Conservation (phyloP, 2,113 vertebrate genomes). For the Tychaedon coryphoeus region DNA sequence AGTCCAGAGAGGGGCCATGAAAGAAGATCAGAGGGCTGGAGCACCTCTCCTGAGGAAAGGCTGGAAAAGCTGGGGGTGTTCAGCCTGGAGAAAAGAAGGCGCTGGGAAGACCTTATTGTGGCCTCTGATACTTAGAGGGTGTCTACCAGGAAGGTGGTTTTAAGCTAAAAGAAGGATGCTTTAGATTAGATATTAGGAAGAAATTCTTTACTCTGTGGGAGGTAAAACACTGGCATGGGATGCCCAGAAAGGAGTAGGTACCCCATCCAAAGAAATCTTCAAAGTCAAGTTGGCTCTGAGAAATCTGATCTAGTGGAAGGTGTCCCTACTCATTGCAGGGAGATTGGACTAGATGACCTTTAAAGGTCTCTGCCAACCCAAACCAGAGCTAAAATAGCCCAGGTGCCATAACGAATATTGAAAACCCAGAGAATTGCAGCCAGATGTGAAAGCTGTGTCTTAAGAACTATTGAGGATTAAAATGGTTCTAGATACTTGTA, state of each 20-base stretch:
- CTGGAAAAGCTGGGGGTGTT: not conserved
- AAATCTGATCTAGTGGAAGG: not conserved
- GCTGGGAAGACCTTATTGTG: not conserved
- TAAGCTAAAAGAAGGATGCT: not conserved
- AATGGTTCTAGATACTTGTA: not conserved
- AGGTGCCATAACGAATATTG: not conserved
- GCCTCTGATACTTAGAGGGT: not conserved
- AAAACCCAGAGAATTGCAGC: not conserved
- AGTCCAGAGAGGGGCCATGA: not conserved
- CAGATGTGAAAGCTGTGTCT: not conserved
- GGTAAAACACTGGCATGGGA: not conserved
- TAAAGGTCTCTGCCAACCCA: not conserved
- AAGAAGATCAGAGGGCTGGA: not conserved
- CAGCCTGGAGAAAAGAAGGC: not conserved
- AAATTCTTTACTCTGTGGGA: not conserved
- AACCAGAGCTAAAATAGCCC: not conserved
- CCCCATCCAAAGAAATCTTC: not conserved
- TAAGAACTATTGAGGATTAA: not conserved
- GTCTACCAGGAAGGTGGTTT: not conserved
- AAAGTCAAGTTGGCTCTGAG: not conserved
- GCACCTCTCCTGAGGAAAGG: accelerated
- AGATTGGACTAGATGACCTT: not conserved
- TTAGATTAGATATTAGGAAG: not conserved
- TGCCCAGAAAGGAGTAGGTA: not conserved
- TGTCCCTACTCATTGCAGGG: not conserved